phyloP scores from a whole-genome alignment of 2,888 invertebrate genomes.

The Charanyca ferruginea region DNA sequence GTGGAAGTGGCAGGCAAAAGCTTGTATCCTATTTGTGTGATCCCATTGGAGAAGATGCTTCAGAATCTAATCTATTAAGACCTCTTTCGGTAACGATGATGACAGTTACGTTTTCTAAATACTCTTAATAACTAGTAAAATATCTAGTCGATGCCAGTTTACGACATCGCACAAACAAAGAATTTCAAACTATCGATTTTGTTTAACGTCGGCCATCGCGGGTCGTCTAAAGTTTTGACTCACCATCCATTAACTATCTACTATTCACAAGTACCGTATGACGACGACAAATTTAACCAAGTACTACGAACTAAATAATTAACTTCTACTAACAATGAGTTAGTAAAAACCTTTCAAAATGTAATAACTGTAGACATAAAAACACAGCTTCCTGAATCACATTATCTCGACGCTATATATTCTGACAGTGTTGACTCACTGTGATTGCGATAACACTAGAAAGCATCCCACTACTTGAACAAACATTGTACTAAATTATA shows the following conservation, averaged over 20 bases:
- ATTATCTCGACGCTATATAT: conserved; percentile 34
- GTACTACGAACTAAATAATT: neutral
- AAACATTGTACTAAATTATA: neutral
- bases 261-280: neutral
- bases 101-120: no score
- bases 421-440: conserved; percentile 18
- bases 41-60: neutral
- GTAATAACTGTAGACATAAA: conserved; percentile 29
- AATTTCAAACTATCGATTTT: conserved; percentile 49
- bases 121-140: no score
- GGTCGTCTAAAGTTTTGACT: conserved; percentile 28
- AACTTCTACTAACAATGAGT: neutral
- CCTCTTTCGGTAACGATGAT: no score
- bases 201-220: conserved; percentile 4
- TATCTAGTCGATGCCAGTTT: neutral
- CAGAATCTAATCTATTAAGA: no score
- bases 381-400: conserved; percentile 37
- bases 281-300: neutral
- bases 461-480: neutral
- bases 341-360: conserved; percentile 1
- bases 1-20: no score
- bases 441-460: neutral
- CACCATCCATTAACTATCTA: neutral
- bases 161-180: conserved; percentile 25
- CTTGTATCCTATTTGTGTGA: no score